phyloP scores from a whole-genome alignment of 2,113 vertebrate genomes.

The Indri indri region DNA sequence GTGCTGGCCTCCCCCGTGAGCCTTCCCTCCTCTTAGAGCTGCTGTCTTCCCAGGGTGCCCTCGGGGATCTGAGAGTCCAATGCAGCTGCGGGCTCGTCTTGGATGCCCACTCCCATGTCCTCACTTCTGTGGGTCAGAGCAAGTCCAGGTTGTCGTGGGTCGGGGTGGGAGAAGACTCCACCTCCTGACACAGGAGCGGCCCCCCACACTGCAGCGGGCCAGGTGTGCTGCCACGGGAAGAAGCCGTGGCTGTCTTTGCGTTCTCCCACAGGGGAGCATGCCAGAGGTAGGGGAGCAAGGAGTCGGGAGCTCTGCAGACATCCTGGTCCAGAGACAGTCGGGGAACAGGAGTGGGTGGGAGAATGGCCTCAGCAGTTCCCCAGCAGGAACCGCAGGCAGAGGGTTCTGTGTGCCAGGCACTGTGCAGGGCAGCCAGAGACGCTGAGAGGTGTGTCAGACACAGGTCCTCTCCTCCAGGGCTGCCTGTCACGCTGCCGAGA shows the following conservation, averaged over 20 bases:
- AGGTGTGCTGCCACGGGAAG: fast-evolving
- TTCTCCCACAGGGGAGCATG: fast-evolving
- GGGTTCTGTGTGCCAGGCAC: fast-evolving
- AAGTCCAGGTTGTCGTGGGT: not conserved
- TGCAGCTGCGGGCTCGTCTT: not conserved
- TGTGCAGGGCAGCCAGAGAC: fast-evolving
- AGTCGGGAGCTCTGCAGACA: not conserved
- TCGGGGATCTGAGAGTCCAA: not conserved
- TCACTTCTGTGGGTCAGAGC: not conserved
- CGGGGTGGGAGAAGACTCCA: no score
- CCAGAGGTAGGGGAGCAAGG: not conserved
- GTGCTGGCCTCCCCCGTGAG: not conserved
- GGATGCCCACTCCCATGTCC: fast-evolving
- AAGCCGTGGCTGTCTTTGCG: fast-evolving
- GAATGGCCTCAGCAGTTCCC: no score
- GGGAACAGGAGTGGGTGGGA: not conserved
- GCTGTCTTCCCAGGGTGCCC: not conserved
- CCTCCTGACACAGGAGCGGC: fast-evolving
- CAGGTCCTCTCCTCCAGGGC: fast-evolving
- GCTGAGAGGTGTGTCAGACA: fast-evolving
- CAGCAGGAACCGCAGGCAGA: no score
- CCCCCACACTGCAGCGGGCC: fast-evolving
- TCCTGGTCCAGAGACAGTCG: not conserved
- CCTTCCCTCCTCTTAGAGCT: not conserved
- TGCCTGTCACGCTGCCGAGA: fast-evolving